Percentiles rank a stretch among this genome's conserved stretches.
Evolutionary conservation across 2,888 invertebrate genomes (phyloP).

Genomic region (Netelia virgata): DNA sequence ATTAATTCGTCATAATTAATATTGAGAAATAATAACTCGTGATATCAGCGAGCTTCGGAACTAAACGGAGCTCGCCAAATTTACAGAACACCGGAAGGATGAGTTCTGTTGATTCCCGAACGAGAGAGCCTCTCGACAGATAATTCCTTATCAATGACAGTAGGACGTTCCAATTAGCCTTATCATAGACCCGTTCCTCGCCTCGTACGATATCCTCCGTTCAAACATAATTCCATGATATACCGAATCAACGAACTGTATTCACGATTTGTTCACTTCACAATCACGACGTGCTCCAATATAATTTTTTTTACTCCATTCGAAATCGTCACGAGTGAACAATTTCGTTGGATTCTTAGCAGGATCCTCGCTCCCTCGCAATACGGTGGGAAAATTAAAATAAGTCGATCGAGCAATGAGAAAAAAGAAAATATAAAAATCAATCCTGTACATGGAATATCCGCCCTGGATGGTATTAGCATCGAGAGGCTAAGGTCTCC

Average conservation of each 20-base stretch:
- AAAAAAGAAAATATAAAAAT: slow-evolving; percentile 33
- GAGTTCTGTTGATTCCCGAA: slow-evolving; percentile 58
- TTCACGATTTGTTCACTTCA: slow-evolving; percentile 2
- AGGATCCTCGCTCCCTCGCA: slow-evolving; percentile 46
- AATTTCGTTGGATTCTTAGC: slow-evolving; percentile 29
- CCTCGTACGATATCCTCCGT: not conserved
- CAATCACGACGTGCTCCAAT: not conserved
- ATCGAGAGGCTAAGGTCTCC: slow-evolving; percentile 46
- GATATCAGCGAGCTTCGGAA: too few relatives aligned
- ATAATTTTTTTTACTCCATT: not conserved
- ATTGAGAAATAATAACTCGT: not conserved
- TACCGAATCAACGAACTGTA: not conserved
- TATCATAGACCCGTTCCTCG: slow-evolving; percentile 56
- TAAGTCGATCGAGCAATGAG: slow-evolving; percentile 7
- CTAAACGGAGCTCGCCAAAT: too few relatives aligned
- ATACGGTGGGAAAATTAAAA: slow-evolving; percentile 12
- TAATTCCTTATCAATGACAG: slow-evolving; percentile 67
- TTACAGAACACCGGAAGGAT: slow-evolving; percentile 64
- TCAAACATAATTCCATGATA: not conserved
- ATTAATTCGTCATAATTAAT: not conserved
- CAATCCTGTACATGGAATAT: slow-evolving; percentile 53
- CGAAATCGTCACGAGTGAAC: slow-evolving; percentile 47
- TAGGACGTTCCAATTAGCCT: slow-evolving; percentile 62
- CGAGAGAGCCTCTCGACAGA: slow-evolving; percentile 58
- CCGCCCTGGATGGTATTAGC: slow-evolving; percentile 56